These are phyloP conservation scores for Barbus barbus DNA, from an alignment of 2,113 vertebrate species.

Conservation along the genomic window DNA sequence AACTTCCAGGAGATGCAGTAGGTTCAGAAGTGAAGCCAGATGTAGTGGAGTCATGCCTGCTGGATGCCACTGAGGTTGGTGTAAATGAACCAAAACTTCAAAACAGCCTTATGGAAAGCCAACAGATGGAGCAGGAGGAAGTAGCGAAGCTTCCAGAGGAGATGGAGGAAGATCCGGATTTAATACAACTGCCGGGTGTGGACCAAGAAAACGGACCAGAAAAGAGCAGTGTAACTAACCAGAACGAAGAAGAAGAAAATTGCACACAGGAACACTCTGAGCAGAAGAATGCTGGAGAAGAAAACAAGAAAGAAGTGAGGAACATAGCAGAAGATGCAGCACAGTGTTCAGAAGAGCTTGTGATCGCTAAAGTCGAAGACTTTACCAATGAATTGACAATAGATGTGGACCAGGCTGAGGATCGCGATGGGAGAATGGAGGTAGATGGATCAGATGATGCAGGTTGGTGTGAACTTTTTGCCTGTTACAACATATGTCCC, in stretches of 20 bases:
- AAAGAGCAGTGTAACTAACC: not conserved
- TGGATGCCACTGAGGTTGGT: not conserved
- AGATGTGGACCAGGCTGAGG: not conserved
- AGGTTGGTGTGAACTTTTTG: conserved; percentile 27
- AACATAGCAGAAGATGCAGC: not conserved
- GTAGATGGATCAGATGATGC: not conserved
- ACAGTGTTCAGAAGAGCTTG: not conserved
- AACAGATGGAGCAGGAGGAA: not conserved
- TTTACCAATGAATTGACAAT: not conserved
- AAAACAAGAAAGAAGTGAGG: not conserved
- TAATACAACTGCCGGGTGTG: not conserved
- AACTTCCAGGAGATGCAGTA: not conserved
- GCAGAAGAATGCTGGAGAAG: not conserved
- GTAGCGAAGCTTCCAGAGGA: not conserved
- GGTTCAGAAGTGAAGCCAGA: not conserved
- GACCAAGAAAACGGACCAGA: not conserved
- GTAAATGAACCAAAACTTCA: not conserved
- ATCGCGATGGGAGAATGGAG: conserved; percentile 3
- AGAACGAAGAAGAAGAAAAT: not conserved
- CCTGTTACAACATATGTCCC: not conserved
- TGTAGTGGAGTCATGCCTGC: not conserved
- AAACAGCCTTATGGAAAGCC: not conserved
- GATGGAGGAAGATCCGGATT: not conserved
- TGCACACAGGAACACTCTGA: not conserved
- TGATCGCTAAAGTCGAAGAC: not conserved